These are phyloP conservation scores for Muraenolepis orangiensis DNA, from an alignment of 2,797 vertebrate genomes.

Conservation along the genomic window DNA sequence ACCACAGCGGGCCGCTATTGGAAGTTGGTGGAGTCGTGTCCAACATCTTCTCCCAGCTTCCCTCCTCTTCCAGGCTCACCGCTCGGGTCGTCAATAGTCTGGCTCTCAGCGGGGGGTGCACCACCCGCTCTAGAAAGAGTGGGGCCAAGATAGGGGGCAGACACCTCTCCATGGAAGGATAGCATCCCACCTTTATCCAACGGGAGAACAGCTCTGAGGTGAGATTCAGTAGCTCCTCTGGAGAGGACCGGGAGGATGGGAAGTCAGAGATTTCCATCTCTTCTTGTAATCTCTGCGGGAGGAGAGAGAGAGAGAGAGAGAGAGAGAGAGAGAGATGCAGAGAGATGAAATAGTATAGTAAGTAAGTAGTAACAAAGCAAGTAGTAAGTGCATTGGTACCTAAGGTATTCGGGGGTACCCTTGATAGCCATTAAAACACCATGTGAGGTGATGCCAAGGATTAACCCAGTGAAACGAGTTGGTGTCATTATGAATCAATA, in stretches of 20 bases:
- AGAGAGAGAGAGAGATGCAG: background rate
- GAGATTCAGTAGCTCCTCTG: conserved; percentile 68
- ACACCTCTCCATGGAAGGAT: conserved; percentile 46
- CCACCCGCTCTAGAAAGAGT: conserved; percentile 34
- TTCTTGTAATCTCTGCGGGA: conserved; percentile 67
- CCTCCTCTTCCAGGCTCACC: conserved; percentile 30
- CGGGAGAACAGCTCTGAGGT: conserved; percentile 64
- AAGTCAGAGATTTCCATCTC: conserved; percentile 51
- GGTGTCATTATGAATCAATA: no score
- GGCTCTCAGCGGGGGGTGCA: conserved; percentile 45
- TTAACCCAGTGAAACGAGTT: no score
- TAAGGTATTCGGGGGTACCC: background rate
- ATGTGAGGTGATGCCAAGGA: background rate
- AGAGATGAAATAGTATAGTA: background rate
- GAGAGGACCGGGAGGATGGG: conserved; percentile 55
- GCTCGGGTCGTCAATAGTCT: conserved; percentile 58
- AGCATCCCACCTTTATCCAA: conserved; percentile 65
- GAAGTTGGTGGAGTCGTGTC: conserved; percentile 17
- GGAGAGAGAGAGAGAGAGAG: no score
- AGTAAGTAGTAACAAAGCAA: no score
- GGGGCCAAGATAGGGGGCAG: conserved; percentile 55
- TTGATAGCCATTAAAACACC: no score
- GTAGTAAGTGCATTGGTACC: background rate
- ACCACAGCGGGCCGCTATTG: conserved; percentile 25
- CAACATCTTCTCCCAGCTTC: conserved; percentile 15